These are phyloP conservation scores for Cynocephalus volans DNA, from an alignment of 2,113 vertebrate species.

Conservation along the genomic window DNA sequence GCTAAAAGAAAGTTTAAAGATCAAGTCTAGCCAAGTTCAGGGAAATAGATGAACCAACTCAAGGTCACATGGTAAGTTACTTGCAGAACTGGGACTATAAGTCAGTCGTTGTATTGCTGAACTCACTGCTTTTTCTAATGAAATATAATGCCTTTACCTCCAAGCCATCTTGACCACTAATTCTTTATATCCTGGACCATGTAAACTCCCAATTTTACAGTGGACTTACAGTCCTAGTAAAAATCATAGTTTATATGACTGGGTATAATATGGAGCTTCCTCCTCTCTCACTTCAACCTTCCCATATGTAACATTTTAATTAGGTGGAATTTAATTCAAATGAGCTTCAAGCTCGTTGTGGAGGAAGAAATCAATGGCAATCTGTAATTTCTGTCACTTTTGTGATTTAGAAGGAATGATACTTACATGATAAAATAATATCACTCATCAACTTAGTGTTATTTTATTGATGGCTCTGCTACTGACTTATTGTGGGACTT, in stretches of 20 bases:
- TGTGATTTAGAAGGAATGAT: not conserved
- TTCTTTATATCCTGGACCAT: not conserved
- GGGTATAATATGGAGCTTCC: not conserved
- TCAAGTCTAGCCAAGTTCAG: not conserved
- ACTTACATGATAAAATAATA: not conserved
- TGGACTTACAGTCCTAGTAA: not conserved
- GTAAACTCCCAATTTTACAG: conserved; percentile 27
- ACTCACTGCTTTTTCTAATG: not conserved
- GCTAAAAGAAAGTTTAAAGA: not conserved
- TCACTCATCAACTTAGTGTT: not conserved
- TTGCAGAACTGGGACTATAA: not conserved
- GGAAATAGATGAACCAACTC: not conserved
- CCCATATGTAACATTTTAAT: conserved; percentile 3
- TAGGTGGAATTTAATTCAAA: conserved; percentile 33
- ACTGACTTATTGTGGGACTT: not conserved
- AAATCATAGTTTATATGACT: not conserved
- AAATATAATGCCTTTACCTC: not conserved
- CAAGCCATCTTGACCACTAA: not conserved
- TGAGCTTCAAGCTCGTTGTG: not conserved
- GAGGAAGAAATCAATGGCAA: not conserved
- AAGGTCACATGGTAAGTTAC: not conserved
- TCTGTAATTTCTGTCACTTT: not conserved
- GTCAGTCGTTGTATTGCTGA: not conserved
- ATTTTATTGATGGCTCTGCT: not conserved
- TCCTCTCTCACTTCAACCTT: not conserved